These are phyloP conservation scores for Danio jaintianensis DNA, from an alignment of 2,797 vertebrate genomes.

Conservation along the genomic window DNA sequence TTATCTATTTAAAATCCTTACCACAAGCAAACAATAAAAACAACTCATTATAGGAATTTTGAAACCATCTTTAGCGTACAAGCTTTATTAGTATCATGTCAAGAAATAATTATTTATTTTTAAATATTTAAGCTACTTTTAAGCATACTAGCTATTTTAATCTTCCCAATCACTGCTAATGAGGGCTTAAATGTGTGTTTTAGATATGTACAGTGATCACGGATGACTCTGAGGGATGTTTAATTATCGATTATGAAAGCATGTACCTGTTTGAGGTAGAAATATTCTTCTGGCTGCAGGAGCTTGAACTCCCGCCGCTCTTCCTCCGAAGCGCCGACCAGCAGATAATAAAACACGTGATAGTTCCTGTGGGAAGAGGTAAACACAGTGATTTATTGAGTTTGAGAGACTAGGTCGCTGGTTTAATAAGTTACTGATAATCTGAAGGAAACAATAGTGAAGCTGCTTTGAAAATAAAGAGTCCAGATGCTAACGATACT, in stretches of 20 bases:
- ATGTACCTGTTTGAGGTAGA: slow-evolving; percentile 95
- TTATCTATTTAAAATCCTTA: too few species aligned
- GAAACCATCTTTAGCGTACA: too few species aligned
- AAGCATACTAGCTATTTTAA: too few species aligned
- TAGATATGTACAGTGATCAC: too few species aligned
- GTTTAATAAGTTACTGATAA: not conserved
- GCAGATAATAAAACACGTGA: slow-evolving; percentile 97
- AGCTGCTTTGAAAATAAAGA: not conserved
- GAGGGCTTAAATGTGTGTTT: not conserved
- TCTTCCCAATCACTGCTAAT: not conserved
- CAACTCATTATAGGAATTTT: too few species aligned
- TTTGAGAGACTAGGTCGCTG: not conserved
- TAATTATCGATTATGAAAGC: not conserved
- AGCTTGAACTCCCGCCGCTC: slow-evolving; percentile 94
- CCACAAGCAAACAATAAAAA: too few species aligned
- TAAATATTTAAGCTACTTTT: too few species aligned
- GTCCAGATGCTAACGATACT: not conserved
- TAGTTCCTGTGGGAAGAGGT: slow-evolving; percentile 86
- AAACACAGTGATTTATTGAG: slow-evolving; percentile 16
- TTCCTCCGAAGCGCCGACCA: slow-evolving; percentile 90
- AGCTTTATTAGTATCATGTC: too few species aligned
- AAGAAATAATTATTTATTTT: too few species aligned
- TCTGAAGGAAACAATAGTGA: not conserved
- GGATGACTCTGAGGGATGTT: not conserved
- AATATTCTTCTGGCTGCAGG: slow-evolving; percentile 94